phyloP scores from a whole-genome alignment of 2,113 vertebrate genomes.

The Passer montanus region DNA sequence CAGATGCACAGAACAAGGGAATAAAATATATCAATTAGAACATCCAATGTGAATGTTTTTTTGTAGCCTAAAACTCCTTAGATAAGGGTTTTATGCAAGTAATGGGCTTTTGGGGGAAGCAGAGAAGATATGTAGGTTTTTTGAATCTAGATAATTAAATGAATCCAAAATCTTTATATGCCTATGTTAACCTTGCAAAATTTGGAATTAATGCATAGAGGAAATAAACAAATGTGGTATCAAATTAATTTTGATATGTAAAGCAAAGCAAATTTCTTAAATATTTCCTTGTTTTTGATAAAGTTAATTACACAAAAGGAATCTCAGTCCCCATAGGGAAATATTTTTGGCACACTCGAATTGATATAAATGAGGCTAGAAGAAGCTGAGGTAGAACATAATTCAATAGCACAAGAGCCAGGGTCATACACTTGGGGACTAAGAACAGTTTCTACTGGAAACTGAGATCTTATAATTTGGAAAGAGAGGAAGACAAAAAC shows the following conservation, averaged over 20 bases:
- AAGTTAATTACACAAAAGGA: neutral
- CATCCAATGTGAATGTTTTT: neutral
- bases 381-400: neutral
- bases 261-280: neutral
- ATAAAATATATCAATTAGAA: neutral
- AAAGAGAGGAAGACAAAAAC: neutral
- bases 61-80: neutral
- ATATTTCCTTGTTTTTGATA: neutral
- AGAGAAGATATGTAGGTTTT: neutral
- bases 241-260: neutral
- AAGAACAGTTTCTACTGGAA: neutral
- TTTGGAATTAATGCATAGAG: neutral
- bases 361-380: neutral
- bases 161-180: neutral
- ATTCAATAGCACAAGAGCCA: neutral
- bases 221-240: neutral
- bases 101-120: fast-evolving
- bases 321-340: neutral
- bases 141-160: neutral
- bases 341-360: neutral
- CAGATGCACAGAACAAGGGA: neutral
- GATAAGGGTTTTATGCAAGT: neutral
- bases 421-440: neutral
- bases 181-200: neutral
- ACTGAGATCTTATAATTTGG: neutral